phyloP scores from a whole-genome alignment of 2,113 vertebrate genomes.

The Gymnogyps californianus region DNA sequence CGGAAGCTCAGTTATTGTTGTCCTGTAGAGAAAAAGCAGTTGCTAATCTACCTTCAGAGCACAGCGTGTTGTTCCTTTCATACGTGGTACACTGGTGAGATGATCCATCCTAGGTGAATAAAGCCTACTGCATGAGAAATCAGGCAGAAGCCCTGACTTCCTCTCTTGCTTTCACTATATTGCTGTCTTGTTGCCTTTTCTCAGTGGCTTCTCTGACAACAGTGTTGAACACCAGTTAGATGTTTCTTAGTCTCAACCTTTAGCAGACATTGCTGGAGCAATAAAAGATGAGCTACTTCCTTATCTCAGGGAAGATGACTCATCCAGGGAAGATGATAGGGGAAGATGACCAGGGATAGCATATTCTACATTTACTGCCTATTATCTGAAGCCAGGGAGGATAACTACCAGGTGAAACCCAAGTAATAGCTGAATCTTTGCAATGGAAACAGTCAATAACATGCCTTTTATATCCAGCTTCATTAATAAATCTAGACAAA shows the following conservation, averaged over 20 bases:
- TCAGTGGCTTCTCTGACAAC: background rate
- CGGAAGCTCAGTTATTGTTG: background rate
- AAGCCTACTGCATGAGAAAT: background rate
- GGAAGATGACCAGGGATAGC: background rate
- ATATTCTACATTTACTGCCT: background rate
- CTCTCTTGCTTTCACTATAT: background rate
- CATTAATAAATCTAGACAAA: background rate
- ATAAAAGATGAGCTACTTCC: background rate
- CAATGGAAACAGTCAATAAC: background rate
- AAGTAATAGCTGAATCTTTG: background rate
- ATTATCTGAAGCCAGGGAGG: background rate
- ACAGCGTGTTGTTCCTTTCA: background rate
- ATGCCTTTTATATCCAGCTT: background rate
- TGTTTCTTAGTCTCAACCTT: background rate
- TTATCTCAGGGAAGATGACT: background rate
- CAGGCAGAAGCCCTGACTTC: background rate
- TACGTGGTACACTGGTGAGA: background rate
- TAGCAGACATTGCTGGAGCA: background rate
- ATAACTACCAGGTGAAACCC: background rate
- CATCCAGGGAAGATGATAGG: background rate
- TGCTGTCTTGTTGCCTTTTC: background rate
- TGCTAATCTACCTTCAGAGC: background rate
- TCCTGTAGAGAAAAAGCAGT: background rate
- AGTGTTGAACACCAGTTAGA: background rate
- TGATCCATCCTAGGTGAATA: background rate